Conservation (phyloP, 2,888 invertebrate genomes). For the Rhingia campestris region DNA sequence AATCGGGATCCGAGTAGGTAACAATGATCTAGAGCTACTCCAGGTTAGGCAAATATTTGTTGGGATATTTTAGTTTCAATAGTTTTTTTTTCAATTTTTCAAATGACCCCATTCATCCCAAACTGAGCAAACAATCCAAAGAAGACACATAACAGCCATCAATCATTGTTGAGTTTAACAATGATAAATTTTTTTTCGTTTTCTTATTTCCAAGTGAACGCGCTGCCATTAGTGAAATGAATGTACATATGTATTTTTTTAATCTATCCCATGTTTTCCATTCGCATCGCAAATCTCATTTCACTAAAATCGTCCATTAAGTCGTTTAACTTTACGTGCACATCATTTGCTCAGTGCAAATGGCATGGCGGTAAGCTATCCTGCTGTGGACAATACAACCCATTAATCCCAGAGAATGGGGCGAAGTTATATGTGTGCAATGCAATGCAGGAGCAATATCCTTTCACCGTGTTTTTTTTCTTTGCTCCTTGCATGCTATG, state of each 20-base stretch:
- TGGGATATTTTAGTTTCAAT: slow-evolving; percentile 3
- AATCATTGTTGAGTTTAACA: slow-evolving; percentile 23
- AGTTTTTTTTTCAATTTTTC: neutral
- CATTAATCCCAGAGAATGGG: slow-evolving; percentile 35
- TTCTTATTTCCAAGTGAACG: neutral
- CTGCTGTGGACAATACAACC: slow-evolving; percentile 47
- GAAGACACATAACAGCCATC: slow-evolving; percentile 21
- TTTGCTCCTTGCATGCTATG: slow-evolving; percentile 14
- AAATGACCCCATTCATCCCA: slow-evolving; percentile 1
- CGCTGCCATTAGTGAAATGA: slow-evolving; percentile 31
- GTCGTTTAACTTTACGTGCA: slow-evolving; percentile 48
- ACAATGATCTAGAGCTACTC: neutral
- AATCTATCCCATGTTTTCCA: slow-evolving; percentile 12
- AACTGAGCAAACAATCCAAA: slow-evolving; percentile 19
- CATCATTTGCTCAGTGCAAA: slow-evolving; percentile 19
- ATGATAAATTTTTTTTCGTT: neutral
- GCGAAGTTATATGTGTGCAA: neutral
- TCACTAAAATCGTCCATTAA: slow-evolving; percentile 49
- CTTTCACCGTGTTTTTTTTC: slow-evolving; percentile 25
- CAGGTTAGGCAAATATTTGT: slow-evolving; percentile 31
- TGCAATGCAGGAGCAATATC: slow-evolving; percentile 30
- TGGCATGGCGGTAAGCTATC: slow-evolving; percentile 23
- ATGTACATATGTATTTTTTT: neutral
- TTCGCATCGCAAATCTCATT: slow-evolving; percentile 41
- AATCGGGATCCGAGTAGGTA: too few relatives aligned